Percentiles rank a stretch among this genome's conserved stretches.
Evolutionary conservation across 2,888 invertebrate genomes (phyloP).

Genomic region (Prosapia bicincta): DNA sequence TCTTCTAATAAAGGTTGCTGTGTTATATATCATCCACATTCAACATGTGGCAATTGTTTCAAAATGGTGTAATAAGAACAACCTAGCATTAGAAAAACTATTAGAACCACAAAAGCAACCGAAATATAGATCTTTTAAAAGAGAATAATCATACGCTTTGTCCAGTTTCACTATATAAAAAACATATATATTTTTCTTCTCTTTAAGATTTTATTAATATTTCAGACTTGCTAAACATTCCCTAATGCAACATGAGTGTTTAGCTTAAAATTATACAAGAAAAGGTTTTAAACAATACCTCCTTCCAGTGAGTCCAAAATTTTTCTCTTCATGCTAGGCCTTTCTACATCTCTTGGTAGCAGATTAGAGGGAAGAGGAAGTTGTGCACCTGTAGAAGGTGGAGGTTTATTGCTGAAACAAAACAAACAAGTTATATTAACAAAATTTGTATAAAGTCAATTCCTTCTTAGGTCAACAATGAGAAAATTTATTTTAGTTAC

Average conservation of each 20-base stretch:
- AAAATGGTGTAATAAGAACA: too few species aligned
- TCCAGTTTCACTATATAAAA: neutral
- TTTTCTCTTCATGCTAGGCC: conserved; percentile 73
- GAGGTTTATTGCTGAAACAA: conserved; percentile 69
- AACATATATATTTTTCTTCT: neutral
- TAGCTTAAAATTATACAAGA: neutral
- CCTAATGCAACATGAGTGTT: too few species aligned
- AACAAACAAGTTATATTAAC: neutral
- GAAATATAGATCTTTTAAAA: neutral
- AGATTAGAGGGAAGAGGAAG: conserved; percentile 74
- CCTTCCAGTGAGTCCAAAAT: conserved; percentile 67
- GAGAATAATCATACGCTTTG: neutral
- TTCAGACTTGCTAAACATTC: too few species aligned
- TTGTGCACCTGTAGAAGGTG: conserved; percentile 78
- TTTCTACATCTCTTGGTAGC: conserved; percentile 55
- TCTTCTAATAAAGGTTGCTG: too few species aligned
- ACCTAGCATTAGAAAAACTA: too few species aligned
- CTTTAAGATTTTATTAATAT: neutral
- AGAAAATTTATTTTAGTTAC: too few species aligned
- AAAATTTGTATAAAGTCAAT: too few species aligned
- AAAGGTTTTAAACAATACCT: conserved; percentile 40
- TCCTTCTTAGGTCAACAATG: too few species aligned
- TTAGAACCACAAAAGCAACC: too few species aligned
- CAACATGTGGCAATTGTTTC: too few species aligned
- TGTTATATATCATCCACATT: too few species aligned